phyloP scores from a whole-genome alignment of 2,888 invertebrate species.

The Luperina testacea region DNA sequence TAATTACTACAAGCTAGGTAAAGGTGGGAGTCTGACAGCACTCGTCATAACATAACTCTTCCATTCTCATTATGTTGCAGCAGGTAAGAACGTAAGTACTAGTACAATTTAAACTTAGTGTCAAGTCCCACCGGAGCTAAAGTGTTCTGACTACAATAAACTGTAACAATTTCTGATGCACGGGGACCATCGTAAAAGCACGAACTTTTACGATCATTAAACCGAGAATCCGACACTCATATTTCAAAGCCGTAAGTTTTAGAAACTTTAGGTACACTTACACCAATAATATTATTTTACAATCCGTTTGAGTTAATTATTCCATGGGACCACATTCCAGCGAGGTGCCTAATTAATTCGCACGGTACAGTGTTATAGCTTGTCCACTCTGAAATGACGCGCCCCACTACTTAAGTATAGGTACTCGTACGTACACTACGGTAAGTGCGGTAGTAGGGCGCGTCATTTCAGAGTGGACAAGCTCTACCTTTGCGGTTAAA shows the following conservation, averaged over 20 bases:
- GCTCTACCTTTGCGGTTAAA: too few relatives aligned
- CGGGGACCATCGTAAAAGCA: conserved; percentile 24
- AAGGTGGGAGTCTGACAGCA: not conserved
- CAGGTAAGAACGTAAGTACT: not conserved
- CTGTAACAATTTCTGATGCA: conserved; percentile 32
- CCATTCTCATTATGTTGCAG: conserved; percentile 24
- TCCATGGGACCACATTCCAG: not conserved
- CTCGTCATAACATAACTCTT: conserved; percentile 3
- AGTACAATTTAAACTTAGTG: conserved; percentile 25
- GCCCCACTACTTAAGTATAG: too few relatives aligned
- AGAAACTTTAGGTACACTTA: not conserved
- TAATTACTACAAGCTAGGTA: not conserved
- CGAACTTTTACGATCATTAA: conserved; percentile 18
- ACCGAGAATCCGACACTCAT: not conserved
- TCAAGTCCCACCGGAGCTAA: not conserved
- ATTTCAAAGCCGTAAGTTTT: conserved; percentile 4
- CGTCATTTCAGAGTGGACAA: too few relatives aligned
- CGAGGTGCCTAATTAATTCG: not conserved
- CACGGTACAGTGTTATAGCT: too few relatives aligned
- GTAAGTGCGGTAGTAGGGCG: too few relatives aligned
- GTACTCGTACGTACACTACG: too few relatives aligned
- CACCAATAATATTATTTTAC: not conserved
- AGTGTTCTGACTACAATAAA: conserved; percentile 45
- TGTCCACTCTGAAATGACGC: too few relatives aligned
- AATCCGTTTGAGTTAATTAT: not conserved